Evolutionary conservation across 2,888 invertebrate genomes (phyloP), one percentile per base, ranked within the genome.

Genomic region (Caenorhabditis becei): DNA sequence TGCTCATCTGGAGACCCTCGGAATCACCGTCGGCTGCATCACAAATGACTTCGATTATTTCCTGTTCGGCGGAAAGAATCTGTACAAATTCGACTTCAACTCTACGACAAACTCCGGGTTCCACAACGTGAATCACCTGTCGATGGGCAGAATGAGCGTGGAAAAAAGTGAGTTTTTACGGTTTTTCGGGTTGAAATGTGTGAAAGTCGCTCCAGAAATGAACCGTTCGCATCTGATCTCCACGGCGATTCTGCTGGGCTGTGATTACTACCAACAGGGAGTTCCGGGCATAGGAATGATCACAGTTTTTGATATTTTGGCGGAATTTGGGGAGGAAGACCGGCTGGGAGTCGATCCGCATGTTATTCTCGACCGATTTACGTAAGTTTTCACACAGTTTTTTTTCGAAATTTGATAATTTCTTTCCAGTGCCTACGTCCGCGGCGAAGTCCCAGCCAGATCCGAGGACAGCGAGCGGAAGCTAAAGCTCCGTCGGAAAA

Each of bases 21-120:
- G 94, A 59, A 92, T 96, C 56, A 88, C 88, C 0, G 94, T 97
- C 91, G 98, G 97, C 7, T 96, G 96, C 0, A 96, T 98, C 59
- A 97, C 98, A 0, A 97, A 97, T 91, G 99, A 99, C 91, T 97
- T 97, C 88, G 98, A 99, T 93, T 95, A 97, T 88, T 99, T 97
- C 96, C 93, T 98, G 0, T 99, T 98, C 93, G 98, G 98, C 0
- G 98, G 96, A 0, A 93, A 93, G 85, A 95, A 95, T 5, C 96
- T 99, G 14, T 98, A 97, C 91, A 97, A 96, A 91, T 69, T 83
- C 20, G 53, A 69, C 5, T 70, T 71, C 51, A 44, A 20, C 1
- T 14, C 54, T 0, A 41, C n/a, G 7, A 26, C 16, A 2, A 20
- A 24, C 7, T 53, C 61, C 3, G 7, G 2, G 18, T 23, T 24